These are phyloP conservation scores for Thereva unica DNA, from an alignment of 2,888 invertebrate species.

Conservation along the genomic window DNA sequence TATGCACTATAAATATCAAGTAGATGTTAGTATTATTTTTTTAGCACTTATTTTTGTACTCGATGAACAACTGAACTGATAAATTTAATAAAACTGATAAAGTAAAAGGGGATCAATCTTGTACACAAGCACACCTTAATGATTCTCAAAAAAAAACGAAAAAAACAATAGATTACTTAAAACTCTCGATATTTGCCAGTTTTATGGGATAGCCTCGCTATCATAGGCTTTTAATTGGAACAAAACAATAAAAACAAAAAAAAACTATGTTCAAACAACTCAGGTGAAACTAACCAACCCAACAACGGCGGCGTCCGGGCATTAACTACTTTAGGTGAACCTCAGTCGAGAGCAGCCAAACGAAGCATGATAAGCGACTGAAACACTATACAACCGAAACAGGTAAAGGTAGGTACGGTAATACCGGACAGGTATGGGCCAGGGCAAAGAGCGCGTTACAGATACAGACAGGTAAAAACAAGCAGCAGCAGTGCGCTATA, in stretches of 20 bases:
- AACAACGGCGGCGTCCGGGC: slow-evolving; percentile 12
- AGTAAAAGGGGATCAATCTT: background rate
- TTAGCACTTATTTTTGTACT: too few species aligned
- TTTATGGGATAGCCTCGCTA: too few species aligned
- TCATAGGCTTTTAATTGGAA: too few species aligned
- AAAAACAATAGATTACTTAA: too few species aligned
- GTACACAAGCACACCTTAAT: background rate
- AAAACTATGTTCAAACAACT: background rate
- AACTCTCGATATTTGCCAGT: too few species aligned
- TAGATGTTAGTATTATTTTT: too few species aligned
- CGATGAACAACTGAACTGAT: background rate
- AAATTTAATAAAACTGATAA: background rate
- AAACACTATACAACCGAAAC: slow-evolving; percentile 11
- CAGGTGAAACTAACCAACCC: background rate
- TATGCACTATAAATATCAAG: too few species aligned
- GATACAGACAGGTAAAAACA: too few species aligned
- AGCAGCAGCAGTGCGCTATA: too few species aligned
- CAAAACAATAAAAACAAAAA: too few species aligned
- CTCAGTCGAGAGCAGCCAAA: slow-evolving; percentile 13
- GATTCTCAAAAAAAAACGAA: background rate
- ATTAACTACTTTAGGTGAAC: background rate
- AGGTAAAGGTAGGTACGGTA: background rate
- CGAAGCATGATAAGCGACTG: slow-evolving; percentile 25
- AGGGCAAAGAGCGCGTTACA: too few species aligned
- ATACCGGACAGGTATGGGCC: too few species aligned